Evolutionary conservation across 1,140 invertebrate genomes (phyloP).

Genomic region (Dendrolimus kikuchii): DNA sequence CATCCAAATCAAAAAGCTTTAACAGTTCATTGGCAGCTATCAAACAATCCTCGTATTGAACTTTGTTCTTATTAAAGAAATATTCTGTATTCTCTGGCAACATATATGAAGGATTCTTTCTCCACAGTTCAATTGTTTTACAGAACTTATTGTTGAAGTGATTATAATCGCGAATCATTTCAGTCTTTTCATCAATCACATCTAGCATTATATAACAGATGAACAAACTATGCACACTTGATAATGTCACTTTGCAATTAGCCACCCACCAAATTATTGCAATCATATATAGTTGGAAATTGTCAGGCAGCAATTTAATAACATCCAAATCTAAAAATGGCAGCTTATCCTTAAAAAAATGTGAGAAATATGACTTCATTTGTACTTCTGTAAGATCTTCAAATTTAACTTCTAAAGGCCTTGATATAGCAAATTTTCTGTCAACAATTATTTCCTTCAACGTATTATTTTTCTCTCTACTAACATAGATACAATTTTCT

Average conservation of each 20-base stretch:
- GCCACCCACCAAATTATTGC: conserved; percentile 79
- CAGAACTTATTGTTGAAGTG: conserved; percentile 59
- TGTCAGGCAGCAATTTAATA: conserved; percentile 70
- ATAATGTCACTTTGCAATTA: conserved; percentile 66
- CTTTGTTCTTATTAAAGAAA: conserved; percentile 60
- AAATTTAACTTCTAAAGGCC: conserved; percentile 37
- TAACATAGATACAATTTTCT: conserved; percentile 54
- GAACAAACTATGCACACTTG: conserved; percentile 76
- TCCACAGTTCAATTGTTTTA: conserved; percentile 47
- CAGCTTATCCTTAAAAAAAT: conserved; percentile 68
- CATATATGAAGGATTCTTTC: conserved; percentile 26
- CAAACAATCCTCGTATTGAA: conserved; percentile 74
- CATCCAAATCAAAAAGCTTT: conserved; percentile 76
- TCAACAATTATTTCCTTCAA: conserved; percentile 42
- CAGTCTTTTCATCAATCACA: conserved; percentile 76
- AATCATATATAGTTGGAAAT: conserved; percentile 77
- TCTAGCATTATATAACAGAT: conserved; percentile 75
- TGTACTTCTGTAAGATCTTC: conserved; percentile 51
- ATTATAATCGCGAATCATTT: conserved; percentile 63
- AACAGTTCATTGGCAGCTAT: conserved; percentile 75
- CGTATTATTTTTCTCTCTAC: conserved; percentile 36
- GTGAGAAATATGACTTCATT: conserved; percentile 43
- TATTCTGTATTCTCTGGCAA: conserved; percentile 25
- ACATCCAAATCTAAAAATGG: conserved; percentile 43
- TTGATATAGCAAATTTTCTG: conserved; percentile 41